A percentile compares a stretch with the other conserved stretches of the same genome.
These are phyloP conservation scores for Melanchra persicariae DNA, from an alignment of 2,888 invertebrate genomes.

Conservation along the genomic window DNA sequence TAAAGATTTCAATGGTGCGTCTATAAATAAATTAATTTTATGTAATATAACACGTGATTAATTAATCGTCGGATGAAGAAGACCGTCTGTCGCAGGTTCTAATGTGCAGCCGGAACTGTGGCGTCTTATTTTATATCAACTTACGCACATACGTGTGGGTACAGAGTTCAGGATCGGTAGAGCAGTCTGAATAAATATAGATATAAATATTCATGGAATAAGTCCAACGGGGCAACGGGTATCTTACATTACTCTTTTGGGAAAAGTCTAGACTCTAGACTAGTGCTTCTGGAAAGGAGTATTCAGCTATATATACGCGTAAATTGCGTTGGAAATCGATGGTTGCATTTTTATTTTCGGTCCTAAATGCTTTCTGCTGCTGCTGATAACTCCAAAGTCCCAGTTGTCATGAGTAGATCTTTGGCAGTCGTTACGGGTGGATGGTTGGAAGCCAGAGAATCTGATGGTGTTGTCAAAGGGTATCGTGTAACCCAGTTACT, in stretches of 20 bases:
- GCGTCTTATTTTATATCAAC: slow-evolving; percentile 61
- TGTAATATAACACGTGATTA: slow-evolving; percentile 82
- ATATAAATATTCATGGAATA: not conserved
- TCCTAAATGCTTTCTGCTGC: not conserved
- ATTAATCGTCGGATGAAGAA: slow-evolving; percentile 81
- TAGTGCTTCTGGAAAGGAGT: not conserved
- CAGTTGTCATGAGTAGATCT: not conserved
- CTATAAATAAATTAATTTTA: slow-evolving; percentile 73
- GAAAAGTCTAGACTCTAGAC: too few species aligned
- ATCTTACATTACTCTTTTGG: too few species aligned
- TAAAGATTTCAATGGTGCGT: slow-evolving; percentile 38
- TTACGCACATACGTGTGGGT: slow-evolving; percentile 51
- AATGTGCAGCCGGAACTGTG: slow-evolving; percentile 59
- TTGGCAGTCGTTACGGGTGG: too few species aligned
- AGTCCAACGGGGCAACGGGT: too few species aligned
- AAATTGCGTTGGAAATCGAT: too few species aligned
- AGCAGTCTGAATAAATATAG: slow-evolving; percentile 3
- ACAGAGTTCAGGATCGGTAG: slow-evolving; percentile 49
- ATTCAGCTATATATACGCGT: not conserved
- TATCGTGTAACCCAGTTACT: too few species aligned
- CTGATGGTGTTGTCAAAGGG: too few species aligned
- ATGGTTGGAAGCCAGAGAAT: not conserved
- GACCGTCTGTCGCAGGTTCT: slow-evolving; percentile 56
- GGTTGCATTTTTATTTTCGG: too few species aligned
- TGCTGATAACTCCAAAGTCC: too few species aligned